Percentiles rank a stretch among this genome's conserved stretches.
phyloP scores from a whole-genome alignment of 2,888 invertebrate species.

The Phaonia tiefii region DNA sequence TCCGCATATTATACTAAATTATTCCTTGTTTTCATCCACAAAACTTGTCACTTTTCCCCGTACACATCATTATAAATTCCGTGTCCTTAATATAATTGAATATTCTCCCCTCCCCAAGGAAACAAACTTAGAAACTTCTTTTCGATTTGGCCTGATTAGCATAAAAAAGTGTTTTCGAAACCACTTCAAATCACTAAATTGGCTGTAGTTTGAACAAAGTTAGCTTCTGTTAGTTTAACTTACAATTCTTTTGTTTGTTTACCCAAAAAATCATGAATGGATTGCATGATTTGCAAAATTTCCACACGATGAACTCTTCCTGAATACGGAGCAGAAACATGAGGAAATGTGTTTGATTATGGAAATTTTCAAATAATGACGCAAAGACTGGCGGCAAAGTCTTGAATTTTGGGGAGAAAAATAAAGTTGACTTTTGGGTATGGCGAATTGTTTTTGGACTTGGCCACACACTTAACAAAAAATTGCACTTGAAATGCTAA shows the following conservation, averaged over 20 bases:
- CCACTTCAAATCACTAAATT: slow-evolving; percentile 53
- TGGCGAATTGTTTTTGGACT: no score
- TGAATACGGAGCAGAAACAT: not conserved
- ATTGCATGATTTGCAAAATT: slow-evolving; percentile 51
- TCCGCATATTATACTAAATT: no score
- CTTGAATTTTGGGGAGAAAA: slow-evolving; percentile 3
- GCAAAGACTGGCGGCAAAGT: slow-evolving; percentile 65
- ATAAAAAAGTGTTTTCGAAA: slow-evolving; percentile 55
- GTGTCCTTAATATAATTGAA: no score
- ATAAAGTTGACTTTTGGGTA: no score
- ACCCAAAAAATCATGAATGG: not conserved
- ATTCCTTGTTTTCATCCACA: no score
- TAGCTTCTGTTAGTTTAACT: slow-evolving; percentile 50
- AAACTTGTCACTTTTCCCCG: no score
- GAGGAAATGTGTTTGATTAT: slow-evolving; percentile 44
- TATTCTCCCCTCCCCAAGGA: not conserved
- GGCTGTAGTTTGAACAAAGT: slow-evolving; percentile 53
- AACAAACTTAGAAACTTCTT: slow-evolving; percentile 29
- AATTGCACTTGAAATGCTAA: slow-evolving; percentile 60
- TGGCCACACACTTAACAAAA: slow-evolving; percentile 39
- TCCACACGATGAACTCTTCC: slow-evolving; percentile 41
- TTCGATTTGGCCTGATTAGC: slow-evolving; percentile 59
- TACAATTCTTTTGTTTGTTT: slow-evolving; percentile 62
- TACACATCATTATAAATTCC: no score
- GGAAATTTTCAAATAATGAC: slow-evolving; percentile 60